Conservation (phyloP, 2,797 vertebrate species). For the Propithecus perrieri region DNA sequence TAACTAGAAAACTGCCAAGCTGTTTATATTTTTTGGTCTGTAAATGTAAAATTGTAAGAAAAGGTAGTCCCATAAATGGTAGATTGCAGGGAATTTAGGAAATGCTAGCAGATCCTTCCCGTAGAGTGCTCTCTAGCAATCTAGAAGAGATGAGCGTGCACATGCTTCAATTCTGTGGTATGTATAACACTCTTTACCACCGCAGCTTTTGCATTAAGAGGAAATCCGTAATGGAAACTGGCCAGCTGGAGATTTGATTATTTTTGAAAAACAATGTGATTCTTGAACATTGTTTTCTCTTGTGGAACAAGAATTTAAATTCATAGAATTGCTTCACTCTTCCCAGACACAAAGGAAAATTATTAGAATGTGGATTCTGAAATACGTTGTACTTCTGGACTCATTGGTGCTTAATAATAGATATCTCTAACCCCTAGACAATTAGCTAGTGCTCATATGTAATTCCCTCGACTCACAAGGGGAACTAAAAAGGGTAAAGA, state of each 20-base stretch:
- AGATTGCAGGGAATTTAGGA: not conserved
- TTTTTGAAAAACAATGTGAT: constrained; percentile 39
- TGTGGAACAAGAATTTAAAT: constrained; percentile 46
- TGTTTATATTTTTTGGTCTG: not conserved
- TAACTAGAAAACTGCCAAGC: not conserved
- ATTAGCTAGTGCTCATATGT: not conserved
- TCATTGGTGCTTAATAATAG: not conserved
- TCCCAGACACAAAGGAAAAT: not conserved
- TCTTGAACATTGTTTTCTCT: constrained; percentile 27
- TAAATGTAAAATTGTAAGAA: not conserved
- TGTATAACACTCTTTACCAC: not conserved
- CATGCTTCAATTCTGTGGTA: not conserved
- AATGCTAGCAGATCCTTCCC: not conserved
- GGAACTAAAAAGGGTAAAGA: constrained; percentile 18
- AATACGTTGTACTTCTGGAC: not conserved
- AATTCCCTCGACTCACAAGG: not conserved
- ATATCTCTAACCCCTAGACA: not conserved
- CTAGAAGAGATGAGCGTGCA: accelerated
- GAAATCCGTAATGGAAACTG: not conserved
- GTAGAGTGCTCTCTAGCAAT: no score
- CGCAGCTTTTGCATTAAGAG: not conserved
- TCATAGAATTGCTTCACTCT: not conserved
- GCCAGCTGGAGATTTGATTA: not conserved
- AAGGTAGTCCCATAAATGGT: not conserved
- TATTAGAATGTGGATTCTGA: not conserved